These are phyloP conservation scores for Cavia aperea DNA, from an alignment of 2,113 vertebrate genomes.

Conservation along the genomic window DNA sequence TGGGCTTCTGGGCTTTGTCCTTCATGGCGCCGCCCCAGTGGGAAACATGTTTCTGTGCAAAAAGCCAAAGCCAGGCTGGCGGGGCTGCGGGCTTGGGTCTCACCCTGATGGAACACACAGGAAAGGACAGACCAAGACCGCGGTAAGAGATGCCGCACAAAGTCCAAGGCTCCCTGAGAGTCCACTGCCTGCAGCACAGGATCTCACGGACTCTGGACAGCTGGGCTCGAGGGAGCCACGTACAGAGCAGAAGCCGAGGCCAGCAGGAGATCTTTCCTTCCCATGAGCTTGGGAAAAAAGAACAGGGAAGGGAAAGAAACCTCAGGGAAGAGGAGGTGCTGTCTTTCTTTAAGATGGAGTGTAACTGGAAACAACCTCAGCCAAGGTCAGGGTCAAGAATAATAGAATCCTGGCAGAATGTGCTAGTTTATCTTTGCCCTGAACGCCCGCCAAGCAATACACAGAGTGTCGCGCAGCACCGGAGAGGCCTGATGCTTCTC, in stretches of 20 bases:
- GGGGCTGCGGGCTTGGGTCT: too few species aligned
- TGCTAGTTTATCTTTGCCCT: conserved; percentile 81
- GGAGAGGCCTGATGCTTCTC: conserved; percentile 81
- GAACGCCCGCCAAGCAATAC: conserved; percentile 81
- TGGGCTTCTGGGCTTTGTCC: too few species aligned
- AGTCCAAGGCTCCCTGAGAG: neutral
- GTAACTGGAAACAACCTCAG: conserved; percentile 81
- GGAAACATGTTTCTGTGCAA: neutral
- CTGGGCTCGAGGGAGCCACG: neutral
- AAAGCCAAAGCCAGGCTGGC: too few species aligned
- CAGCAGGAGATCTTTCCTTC: fast-evolving
- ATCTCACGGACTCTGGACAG: neutral
- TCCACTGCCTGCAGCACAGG: neutral
- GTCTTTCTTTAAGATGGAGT: conserved; percentile 76
- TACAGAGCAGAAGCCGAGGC: neutral
- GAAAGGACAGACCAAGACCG: too few species aligned
- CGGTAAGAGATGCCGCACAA: too few species aligned
- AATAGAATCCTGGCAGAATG: conserved; percentile 81
- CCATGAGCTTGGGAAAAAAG: neutral
- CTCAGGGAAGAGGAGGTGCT: conserved; percentile 33
- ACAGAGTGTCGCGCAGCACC: conserved; percentile 75
- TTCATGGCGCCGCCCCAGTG: neutral
- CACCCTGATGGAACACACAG: neutral
- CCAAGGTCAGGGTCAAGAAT: conserved; percentile 82
- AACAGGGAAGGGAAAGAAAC: conserved; percentile 51